Evolutionary conservation across 2,113 vertebrate species (phyloP).

Genomic region (Trematocara stigmaticum): DNA sequence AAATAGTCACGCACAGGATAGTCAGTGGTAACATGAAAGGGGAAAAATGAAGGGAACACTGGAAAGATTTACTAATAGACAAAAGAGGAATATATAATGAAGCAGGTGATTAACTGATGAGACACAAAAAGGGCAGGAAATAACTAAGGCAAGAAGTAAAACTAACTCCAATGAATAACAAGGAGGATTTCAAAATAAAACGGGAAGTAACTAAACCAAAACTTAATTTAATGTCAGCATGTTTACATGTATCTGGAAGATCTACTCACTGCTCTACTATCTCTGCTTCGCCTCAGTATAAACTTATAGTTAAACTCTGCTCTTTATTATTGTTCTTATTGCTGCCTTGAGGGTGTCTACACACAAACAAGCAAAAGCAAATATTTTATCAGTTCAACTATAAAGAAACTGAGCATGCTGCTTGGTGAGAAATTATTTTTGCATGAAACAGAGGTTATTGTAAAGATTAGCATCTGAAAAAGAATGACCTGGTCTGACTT

Average conservation of each 20-base stretch:
- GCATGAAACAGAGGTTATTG: neutral
- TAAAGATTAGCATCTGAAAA: neutral
- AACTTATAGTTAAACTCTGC: neutral
- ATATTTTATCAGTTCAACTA: neutral
- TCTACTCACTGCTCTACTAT: neutral
- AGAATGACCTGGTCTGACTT: neutral
- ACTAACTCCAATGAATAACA: neutral
- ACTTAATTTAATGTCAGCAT: neutral
- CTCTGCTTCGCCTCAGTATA: neutral
- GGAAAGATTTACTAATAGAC: neutral
- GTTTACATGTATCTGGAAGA: neutral
- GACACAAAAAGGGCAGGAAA: neutral
- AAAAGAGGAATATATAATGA: neutral
- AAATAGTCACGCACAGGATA: neutral
- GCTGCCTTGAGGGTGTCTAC: neutral
- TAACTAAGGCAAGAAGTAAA: neutral
- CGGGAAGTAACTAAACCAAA: neutral
- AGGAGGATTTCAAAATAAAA: neutral
- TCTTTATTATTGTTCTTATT: neutral
- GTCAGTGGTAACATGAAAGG: neutral
- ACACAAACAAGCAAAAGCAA: neutral
- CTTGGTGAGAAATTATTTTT: neutral
- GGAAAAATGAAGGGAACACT: neutral
- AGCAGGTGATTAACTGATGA: neutral
- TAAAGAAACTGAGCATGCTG: neutral